Evolutionary conservation across 2,113 vertebrate genomes (phyloP).

Genomic region (Esox niger): DNA sequence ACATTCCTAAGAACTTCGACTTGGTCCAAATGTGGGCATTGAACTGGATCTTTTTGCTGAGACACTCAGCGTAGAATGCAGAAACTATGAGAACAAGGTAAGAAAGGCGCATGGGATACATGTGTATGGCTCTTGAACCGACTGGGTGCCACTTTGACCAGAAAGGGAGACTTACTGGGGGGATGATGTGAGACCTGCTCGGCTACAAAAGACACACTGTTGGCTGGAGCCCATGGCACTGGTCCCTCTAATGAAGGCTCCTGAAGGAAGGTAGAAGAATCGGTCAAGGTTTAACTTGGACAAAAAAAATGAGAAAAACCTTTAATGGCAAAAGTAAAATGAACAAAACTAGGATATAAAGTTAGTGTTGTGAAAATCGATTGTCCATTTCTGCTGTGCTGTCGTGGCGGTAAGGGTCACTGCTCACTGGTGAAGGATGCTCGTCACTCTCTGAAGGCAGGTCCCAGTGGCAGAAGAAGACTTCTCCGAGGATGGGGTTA

Average conservation of each 20-base stretch:
- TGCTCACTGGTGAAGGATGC: slow-evolving; percentile 53
- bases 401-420: no score
- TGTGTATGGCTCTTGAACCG: not conserved
- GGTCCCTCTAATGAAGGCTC: slow-evolving; percentile 91
- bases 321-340: no score
- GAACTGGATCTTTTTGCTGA: slow-evolving; percentile 95
- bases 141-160: not conserved
- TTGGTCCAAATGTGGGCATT: slow-evolving; percentile 99
- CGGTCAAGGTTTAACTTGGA: no score
- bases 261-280: slow-evolving; percentile 60
- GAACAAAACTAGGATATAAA: not conserved
- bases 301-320: no score
- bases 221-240: slow-evolving; percentile 84
- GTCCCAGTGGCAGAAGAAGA: slow-evolving; percentile 96
- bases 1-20: slow-evolving; percentile 98
- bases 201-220: slow-evolving; percentile 91
- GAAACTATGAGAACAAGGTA: slow-evolving; percentile 78
- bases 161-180: slow-evolving; percentile 83
- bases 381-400: no score
- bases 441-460: slow-evolving; percentile 85
- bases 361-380: not conserved
- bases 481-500: slow-evolving; percentile 96
- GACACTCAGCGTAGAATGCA: slow-evolving; percentile 98
- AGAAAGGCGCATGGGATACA: not conserved
- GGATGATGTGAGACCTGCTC: slow-evolving; percentile 99